Base-by-base conservation (phyloP, 2,113 vertebrate species). In the Corydoras sp. region DNA sequence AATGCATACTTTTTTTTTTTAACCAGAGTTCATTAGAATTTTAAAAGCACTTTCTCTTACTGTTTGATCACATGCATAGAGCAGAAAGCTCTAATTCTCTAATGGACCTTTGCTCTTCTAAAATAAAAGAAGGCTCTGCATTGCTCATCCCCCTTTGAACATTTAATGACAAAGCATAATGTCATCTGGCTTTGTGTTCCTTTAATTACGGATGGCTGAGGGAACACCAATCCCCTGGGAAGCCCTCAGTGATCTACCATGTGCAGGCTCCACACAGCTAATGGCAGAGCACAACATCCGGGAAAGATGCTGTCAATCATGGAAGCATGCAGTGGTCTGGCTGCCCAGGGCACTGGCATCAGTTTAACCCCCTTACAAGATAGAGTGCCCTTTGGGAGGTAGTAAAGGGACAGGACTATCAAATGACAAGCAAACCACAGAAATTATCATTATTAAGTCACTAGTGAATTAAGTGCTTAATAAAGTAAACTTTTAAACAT, bases 291-390 rank as follows among this genome's bases (percentile, higher is more conserved):
- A 14, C 43, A 62, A 35, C 35, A 15, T 12, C 32, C 66, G 67
- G 65, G 63, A 76, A 75, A 72, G 75, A 70, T 76, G 77, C 79
- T 76, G 81, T 83, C 86, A 84, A 77, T 86, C 81, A 79, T 12
- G 67, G 9, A 31, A 67, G 53, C 53, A 77, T 5, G n/a, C 61
- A 51, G 15, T 15, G 67, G 70, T 58, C 50, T 43, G 14, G 32
- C 54, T 59, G 13, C 18, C 29, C 32, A 30, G 58, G 61, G 9
- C 30, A 58, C 56, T 66, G 62, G 58, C 62, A 70, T 31, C 68
- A 60, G 48, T 65, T 76, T 35, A 59, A 65, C 11, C 64, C 51
- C 49, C 67, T 49, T 35, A 67, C 63, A 77, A 2, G 65, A 65
- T 31, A 7, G 53, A 49, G 51, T 49, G 49, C 67, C 65, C 65